These are phyloP conservation scores for Tenualosa thibaudeaui DNA, from an alignment of 2,797 vertebrate genomes.

Conservation along the genomic window DNA sequence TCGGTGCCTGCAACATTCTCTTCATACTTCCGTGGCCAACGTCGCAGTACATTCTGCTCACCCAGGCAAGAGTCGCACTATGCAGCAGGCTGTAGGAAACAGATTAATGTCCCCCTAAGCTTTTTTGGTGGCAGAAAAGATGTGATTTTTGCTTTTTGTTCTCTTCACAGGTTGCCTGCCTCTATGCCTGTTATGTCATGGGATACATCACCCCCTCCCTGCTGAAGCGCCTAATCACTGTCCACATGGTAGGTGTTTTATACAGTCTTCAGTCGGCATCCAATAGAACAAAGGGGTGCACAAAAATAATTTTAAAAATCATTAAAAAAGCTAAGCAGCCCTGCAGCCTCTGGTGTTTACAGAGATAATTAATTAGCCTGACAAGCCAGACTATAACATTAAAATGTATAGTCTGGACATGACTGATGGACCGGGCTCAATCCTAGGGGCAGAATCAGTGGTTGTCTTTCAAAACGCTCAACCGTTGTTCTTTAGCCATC, in stretches of 20 bases:
- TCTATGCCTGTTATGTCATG: constrained; percentile 79
- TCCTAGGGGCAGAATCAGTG: no score
- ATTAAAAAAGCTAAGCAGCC: no score
- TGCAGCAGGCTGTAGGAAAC: no score
- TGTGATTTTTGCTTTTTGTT: neutral
- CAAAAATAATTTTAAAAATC: no score
- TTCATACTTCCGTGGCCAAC: neutral
- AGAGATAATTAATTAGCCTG: no score
- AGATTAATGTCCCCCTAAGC: neutral
- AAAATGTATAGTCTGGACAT: no score
- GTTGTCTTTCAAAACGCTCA: no score
- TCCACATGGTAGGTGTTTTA: neutral
- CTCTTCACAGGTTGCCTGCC: constrained; percentile 76
- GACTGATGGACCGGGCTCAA: no score
- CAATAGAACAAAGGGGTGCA: neutral
- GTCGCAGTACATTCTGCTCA: neutral
- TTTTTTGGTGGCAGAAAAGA: neutral
- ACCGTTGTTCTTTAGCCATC: no score
- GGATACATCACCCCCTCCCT: constrained; percentile 76
- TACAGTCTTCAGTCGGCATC: neutral
- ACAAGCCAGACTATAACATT: no score
- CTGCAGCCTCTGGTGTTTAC: no score
- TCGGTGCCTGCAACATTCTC: neutral
- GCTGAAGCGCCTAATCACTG: constrained; percentile 74
- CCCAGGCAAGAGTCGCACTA: neutral